Conservation (phyloP, 2,888 invertebrate genomes). For the Idaea straminata region DNA sequence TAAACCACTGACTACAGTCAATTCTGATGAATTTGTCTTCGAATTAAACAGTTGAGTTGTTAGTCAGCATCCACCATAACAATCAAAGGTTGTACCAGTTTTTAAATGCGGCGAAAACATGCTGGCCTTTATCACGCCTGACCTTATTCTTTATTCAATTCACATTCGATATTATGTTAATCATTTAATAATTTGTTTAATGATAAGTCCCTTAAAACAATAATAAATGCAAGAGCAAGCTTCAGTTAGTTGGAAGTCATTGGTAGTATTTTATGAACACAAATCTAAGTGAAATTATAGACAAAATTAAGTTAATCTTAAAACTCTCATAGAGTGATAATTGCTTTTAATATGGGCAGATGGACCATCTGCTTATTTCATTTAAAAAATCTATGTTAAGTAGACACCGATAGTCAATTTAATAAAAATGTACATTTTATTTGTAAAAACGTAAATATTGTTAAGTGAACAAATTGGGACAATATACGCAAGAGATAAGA, state of each 20-base stretch:
- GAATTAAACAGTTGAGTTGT: no score
- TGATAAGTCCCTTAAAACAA: not conserved
- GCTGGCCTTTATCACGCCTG: not conserved
- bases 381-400: no score
- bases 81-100: not conserved
- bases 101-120: not conserved
- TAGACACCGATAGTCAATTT: no score
- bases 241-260: not conserved
- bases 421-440: not conserved
- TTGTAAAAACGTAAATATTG: not conserved
- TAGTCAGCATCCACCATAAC: not conserved
- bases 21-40: no score
- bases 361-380: no score
- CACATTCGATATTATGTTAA: no score
- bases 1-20: no score
- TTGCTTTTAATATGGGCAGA: no score
- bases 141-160: not conserved
- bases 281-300: no score
- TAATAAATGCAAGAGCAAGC: not conserved
- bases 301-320: no score
- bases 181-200: not conserved
- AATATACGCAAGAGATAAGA: not conserved
- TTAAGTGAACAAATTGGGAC: not conserved
- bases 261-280: not conserved
- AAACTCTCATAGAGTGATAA: no score